These are phyloP conservation scores for Synchiropus splendidus DNA, from an alignment of 2,113 vertebrate genomes.

Conservation along the genomic window DNA sequence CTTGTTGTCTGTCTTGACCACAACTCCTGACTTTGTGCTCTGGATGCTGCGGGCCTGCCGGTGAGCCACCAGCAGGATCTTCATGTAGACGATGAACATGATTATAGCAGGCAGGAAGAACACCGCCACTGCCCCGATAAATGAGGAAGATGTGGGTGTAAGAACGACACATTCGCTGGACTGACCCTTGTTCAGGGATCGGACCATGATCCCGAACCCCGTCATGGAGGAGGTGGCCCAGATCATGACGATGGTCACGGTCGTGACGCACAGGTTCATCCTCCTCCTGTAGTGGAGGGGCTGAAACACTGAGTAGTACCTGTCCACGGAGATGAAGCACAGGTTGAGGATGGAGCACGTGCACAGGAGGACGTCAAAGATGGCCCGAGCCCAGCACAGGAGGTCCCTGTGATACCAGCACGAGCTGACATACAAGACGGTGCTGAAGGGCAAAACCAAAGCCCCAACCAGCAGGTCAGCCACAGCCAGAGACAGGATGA, in stretches of 20 bases:
- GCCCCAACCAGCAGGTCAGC: not conserved
- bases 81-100: slow-evolving; percentile 2
- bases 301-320: slow-evolving; percentile 2
- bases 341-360: not conserved
- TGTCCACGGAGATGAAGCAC: not conserved
- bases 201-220: not conserved
- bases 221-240: not conserved
- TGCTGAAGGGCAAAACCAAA: not conserved
- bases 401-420: not conserved
- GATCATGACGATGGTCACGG: not conserved
- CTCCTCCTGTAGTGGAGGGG: not conserved
- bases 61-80: slow-evolving; percentile 1
- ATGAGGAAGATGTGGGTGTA: too few relatives aligned
- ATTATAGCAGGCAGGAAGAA: not conserved
- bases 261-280: not conserved
- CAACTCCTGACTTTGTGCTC: not conserved
- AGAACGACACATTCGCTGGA: not conserved
- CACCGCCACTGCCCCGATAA: not conserved
- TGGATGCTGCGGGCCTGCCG: not conserved
- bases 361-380: not conserved
- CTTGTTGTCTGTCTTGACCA: not conserved
- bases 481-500: not conserved
- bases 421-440: not conserved
- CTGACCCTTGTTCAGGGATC: not conserved
- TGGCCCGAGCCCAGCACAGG: not conserved